Evolutionary conservation across 1,140 invertebrate genomes (phyloP).

Genomic region (Drosophila insularis): DNA sequence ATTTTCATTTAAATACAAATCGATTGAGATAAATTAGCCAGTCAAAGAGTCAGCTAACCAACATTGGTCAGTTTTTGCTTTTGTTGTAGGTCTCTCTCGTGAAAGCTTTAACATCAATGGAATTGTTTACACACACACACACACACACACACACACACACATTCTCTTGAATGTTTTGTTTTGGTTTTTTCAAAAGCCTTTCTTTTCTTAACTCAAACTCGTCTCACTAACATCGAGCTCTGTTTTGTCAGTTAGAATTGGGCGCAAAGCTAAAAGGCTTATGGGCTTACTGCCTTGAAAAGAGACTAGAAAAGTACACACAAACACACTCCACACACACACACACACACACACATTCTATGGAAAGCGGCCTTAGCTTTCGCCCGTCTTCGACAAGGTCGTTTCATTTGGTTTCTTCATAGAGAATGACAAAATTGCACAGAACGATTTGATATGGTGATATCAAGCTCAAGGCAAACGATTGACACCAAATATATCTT

Average conservation of each 20-base stretch:
- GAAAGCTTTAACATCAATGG: constrained; percentile 60
- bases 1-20: constrained; percentile 76
- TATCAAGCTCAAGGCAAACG: constrained; percentile 39
- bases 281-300: constrained; percentile 53
- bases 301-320: constrained; percentile 21
- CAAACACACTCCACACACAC: not conserved
- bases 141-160: constrained; percentile 11
- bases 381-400: constrained; percentile 59
- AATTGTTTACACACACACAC: constrained; percentile 25
- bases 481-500: constrained; percentile 27
- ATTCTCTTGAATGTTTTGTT: constrained; percentile 3
- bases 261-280: constrained; percentile 78
- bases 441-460: constrained; percentile 44
- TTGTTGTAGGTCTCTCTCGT: constrained; percentile 52
- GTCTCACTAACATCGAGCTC: not conserved
- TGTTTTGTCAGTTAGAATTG: constrained; percentile 76
- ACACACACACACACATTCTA: not conserved
- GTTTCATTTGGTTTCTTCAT: constrained; percentile 40
- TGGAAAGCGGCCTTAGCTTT: constrained; percentile 72
- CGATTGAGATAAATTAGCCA: constrained; percentile 76
- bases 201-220: constrained; percentile 49
- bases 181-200: constrained; percentile 56
- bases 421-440: constrained; percentile 39
- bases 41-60: not conserved
- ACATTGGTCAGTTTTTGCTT: constrained; percentile 18